Conservation (phyloP, 2,113 vertebrate genomes). For the Otocyon megalotis region DNA sequence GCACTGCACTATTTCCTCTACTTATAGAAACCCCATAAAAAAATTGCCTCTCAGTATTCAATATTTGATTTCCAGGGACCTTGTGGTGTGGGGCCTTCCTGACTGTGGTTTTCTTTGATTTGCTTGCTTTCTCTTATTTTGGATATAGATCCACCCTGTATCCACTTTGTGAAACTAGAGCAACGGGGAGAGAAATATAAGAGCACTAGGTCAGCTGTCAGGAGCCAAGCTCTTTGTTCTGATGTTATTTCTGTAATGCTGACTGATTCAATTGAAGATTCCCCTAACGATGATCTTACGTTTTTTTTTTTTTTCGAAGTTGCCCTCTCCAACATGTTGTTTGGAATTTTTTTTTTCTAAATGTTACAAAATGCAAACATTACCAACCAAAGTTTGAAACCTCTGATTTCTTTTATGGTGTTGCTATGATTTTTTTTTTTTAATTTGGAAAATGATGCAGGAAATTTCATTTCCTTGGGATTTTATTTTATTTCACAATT, state of each 20-base stretch:
- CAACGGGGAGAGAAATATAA: conserved; percentile 36
- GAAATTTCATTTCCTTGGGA: conserved; percentile 79
- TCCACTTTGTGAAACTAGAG: conserved; percentile 77
- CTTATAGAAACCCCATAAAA: not conserved
- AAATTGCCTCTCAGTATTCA: not conserved
- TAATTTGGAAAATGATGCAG: conserved; percentile 75
- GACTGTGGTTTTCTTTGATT: conserved; percentile 70
- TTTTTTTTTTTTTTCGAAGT: conserved; percentile 7
- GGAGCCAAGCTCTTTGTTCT: conserved; percentile 71
- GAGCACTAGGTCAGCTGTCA: conserved; percentile 22
- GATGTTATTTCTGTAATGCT: conserved; percentile 17
- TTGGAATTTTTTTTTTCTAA: conserved; percentile 50
- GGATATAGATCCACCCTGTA: conserved; percentile 54
- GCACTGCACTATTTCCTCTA: not conserved
- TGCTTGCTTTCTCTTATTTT: conserved; percentile 74
- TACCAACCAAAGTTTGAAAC: conserved; percentile 64
- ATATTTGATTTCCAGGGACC: conserved; percentile 62
- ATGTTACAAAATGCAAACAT: conserved; percentile 64
- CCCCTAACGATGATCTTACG: conserved; percentile 54
- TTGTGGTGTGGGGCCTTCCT: conserved; percentile 58
- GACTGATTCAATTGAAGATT: not conserved
- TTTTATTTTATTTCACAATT: conserved; percentile 79
- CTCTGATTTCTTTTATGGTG: conserved; percentile 71
- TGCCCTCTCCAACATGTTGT: not conserved
- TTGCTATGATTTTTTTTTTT: conserved; percentile 61